Evolutionary conservation across 2,888 invertebrate genomes (phyloP), one percentile per base, ranked within the genome.

Genomic region (Philaethria dido): DNA sequence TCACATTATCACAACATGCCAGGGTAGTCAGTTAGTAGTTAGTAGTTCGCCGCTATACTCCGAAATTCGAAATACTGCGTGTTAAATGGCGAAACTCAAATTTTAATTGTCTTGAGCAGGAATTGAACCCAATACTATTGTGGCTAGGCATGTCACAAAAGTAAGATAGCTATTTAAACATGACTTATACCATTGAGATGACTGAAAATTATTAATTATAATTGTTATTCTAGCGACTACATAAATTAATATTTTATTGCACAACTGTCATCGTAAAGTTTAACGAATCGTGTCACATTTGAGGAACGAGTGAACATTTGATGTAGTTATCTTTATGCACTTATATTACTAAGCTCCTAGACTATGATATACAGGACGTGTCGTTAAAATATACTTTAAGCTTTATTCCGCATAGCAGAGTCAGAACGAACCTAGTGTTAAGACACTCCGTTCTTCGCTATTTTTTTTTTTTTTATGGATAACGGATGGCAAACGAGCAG

Each of bases 351-450:
- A 18, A 39, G 45, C 57, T 65, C 60, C 55, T 63, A 48, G 50
- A 69, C 57, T 62, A 70, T 65, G 59, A 55, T 66, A 69, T 68
- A 60, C 61, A 47, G 61, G 36, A 44, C 44, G 47, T 29, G 48
- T 22, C 42, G 55, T 45, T 42, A 33, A 33, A 33, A 33, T 33
- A 33, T 33, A 33, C 33, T 33, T 33, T 33, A n/a, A n/a, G n/a
- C n/a, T n/a, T n/a, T n/a, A n/a, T n/a, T n/a, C n/a, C n/a, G n/a
- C n/a, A n/a, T n/a, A n/a, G n/a, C n/a, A n/a, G n/a, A n/a, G n/a
- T n/a, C n/a, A n/a, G n/a, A n/a, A n/a, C n/a, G n/a, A n/a, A n/a
- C n/a, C n/a, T n/a, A n/a, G n/a, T n/a, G n/a, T n/a, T n/a, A n/a
- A n/a, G n/a, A n/a, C n/a, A n/a, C n/a, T n/a, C n/a, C n/a, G n/a